Base-by-base conservation (phyloP, 2,888 invertebrate species). In the Nemoura dubitans region DNA sequence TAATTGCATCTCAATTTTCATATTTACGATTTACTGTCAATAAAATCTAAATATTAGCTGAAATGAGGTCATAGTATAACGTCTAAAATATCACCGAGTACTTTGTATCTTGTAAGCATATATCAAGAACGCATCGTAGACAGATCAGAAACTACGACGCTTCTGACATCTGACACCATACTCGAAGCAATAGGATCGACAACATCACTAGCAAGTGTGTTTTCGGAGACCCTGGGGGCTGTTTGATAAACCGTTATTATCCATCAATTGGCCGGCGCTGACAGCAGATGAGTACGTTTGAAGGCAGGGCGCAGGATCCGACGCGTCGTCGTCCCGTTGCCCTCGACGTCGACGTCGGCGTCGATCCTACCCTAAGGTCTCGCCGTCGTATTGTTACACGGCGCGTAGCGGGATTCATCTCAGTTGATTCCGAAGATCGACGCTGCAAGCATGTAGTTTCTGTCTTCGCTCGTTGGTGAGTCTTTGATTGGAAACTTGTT, bases 201-300 rank as follows among this genome's bases (percentile, higher is more conserved):
- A 21, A 21, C 59, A 59, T 59, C 14, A 59, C 10, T 59, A 2
- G 59, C 59, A 59, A 21, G 59, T 59, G 59, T 59, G 59, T 21
- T 3, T 59, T 59, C 21, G 2, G 59, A 21, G 10, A 16, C 16
- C 59, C 59, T 21, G 3, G 59, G 59, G 59, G 59, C 3, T 59
- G 59, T 59, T 59, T 59, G 59, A 59, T 59, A 59, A 59, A 59
- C 16, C 59, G 59, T 59, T 59, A 59, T 59, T 59, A 59, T 59
- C 14, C 59, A 59, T 59, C 59, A 59, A 59, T 59, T 59, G 59
- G 59, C 14, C 59, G 59, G 10, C 59, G 59, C 59, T 59, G 59
- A 59, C 59, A 59, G 59, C 59, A 59, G 59, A 59, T 59, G 59
- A 59, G 16, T 59, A 59, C 59, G 59, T 59, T 59, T 59, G 59